These are phyloP conservation scores for Arctia plantaginis DNA, from an alignment of 2,888 invertebrate genomes.

Conservation along the genomic window DNA sequence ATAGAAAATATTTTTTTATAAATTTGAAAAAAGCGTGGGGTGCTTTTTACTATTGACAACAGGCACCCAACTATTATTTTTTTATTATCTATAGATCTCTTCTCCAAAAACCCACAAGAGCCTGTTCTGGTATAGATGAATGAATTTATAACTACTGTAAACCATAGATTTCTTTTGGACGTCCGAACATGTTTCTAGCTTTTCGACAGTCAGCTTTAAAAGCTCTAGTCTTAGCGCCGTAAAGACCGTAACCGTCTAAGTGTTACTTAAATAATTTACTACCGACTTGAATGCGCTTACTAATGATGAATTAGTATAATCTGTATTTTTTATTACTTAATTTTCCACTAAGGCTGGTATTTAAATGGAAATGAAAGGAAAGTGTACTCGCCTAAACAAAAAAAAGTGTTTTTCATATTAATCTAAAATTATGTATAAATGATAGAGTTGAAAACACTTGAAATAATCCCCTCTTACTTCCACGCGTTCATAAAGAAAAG, in stretches of 20 bases:
- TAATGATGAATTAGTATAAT: not conserved
- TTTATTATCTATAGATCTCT: not conserved
- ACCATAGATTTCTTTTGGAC: conserved; percentile 1
- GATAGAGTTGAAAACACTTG: not conserved
- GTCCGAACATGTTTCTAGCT: not conserved
- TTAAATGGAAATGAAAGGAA: not conserved
- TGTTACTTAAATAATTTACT: not conserved
- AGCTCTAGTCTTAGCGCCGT: not conserved
- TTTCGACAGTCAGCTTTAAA: not conserved
- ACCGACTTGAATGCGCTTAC: too few relatives aligned
- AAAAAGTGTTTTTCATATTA: not conserved
- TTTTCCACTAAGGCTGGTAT: too few relatives aligned
- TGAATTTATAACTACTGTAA: not conserved
- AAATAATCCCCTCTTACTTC: conserved; percentile 1
- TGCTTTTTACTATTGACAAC: too few relatives aligned
- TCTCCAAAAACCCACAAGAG: not conserved
- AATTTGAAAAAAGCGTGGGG: too few relatives aligned
- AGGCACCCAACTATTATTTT: too few relatives aligned
- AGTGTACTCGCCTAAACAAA: not conserved
- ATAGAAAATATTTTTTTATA: too few relatives aligned
- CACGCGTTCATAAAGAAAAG: not conserved
- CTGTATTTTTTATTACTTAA: too few relatives aligned
- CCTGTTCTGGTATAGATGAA: not conserved
- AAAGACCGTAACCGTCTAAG: not conserved
- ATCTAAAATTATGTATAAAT: not conserved